phyloP scores from a whole-genome alignment of 2,797 vertebrate species.

The Oryzias sinensis region DNA sequence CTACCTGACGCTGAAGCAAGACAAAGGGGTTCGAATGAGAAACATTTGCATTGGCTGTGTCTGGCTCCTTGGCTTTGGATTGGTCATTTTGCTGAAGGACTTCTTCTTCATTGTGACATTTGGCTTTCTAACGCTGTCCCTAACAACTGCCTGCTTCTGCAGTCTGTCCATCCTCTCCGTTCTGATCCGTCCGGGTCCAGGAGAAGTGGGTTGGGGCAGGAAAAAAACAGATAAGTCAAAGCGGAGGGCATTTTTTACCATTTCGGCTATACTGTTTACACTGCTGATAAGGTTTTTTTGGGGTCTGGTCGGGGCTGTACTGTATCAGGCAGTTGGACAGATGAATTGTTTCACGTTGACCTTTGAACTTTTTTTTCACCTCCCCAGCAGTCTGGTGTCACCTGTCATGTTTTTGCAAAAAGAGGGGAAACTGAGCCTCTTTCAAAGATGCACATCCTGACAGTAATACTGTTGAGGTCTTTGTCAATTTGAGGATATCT shows the following conservation, averaged over 20 bases:
- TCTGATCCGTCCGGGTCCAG: constrained; percentile 35
- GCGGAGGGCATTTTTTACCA: constrained; percentile 21
- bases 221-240: constrained; percentile 7
- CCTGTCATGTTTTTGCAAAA: constrained; percentile 35
- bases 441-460: no score
- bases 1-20: constrained; percentile 4
- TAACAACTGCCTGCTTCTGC: constrained; percentile 9
- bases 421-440: no score
- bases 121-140: rapidly evolving
- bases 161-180: constrained; percentile 24
- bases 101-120: rapidly evolving
- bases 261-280: constrained; percentile 5
- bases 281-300: not conserved
- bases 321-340: rapidly evolving
- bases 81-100: rapidly evolving
- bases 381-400: constrained; percentile 23
- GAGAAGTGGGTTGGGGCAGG: not conserved
- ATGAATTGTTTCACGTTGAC: rapidly evolving
- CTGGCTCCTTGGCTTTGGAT: constrained; percentile 2
- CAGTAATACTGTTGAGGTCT: no score
- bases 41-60: not conserved
- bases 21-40: not conserved
- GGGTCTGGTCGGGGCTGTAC: rapidly evolving
- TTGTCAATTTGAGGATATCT: no score
- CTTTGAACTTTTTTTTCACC: not conserved